These are phyloP conservation scores for Chrysolina americana DNA, from an alignment of 2,888 invertebrate genomes.

Conservation along the genomic window DNA sequence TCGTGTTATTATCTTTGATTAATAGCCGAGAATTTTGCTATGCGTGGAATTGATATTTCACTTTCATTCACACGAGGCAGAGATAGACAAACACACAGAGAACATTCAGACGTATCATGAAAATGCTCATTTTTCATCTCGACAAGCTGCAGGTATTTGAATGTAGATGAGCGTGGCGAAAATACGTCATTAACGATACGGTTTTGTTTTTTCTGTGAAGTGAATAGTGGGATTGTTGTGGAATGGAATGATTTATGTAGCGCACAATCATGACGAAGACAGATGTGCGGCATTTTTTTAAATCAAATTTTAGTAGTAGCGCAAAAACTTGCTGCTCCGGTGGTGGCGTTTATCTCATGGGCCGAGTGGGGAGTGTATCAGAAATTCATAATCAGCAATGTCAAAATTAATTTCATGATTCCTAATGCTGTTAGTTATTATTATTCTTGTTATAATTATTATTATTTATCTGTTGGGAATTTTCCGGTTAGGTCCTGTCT, in stretches of 20 bases:
- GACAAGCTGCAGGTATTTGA: conserved; percentile 9
- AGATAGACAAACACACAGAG: background rate
- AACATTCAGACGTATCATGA: background rate
- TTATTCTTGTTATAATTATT: too few relatives aligned
- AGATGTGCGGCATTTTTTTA: background rate
- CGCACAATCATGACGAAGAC: background rate
- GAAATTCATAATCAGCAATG: too few relatives aligned
- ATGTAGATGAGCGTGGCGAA: background rate
- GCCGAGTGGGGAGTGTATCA: too few relatives aligned
- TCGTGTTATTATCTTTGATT: background rate
- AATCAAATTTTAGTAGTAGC: too few relatives aligned
- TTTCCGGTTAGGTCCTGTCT: too few relatives aligned
- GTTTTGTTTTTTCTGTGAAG: background rate
- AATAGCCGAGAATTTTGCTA: background rate
- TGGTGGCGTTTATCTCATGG: too few relatives aligned
- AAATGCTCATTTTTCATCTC: conserved; percentile 13
- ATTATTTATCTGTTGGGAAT: too few relatives aligned
- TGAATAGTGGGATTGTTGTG: background rate
- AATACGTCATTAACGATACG: conserved; percentile 1
- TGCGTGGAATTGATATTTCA: conserved; percentile 10
- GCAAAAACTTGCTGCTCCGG: too few relatives aligned
- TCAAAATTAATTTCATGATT: too few relatives aligned
- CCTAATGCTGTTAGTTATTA: too few relatives aligned
- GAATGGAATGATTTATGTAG: background rate
- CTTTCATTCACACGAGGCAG: conserved; percentile 9